Evolutionary conservation across 2,888 invertebrate species (phyloP), one percentile per base, ranked within the genome.

Genomic region (Mesorhabditis sp.): DNA sequence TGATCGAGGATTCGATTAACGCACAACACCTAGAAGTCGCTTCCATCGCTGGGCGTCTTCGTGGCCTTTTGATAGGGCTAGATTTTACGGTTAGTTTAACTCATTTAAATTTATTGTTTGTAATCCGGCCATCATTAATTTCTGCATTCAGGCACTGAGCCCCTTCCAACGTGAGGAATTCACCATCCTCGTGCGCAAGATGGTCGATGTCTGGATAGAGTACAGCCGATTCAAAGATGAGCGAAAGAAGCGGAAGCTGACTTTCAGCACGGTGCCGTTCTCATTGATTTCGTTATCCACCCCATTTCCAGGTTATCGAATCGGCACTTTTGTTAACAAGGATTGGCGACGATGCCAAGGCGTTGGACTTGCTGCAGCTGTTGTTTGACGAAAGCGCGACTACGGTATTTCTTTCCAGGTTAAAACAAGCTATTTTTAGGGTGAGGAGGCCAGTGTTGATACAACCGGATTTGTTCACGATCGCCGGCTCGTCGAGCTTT

Each of bases 161-260:
- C 70, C 72, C 4, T 63, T 62, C 1, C 76, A 80, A 45, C 71
- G 76, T 2, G 79, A 79, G 6, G 72, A 78, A 63, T 81, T 66
- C 73, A 69, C 68, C 4, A 44, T 70, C 4, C 69, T 81, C 3
- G 72, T 81, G 3, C 66, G 70, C 61, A 72, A 74, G 62, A 44
- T 81, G 62, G 77, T 78, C 4, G 72, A 77, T 42, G 72, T 78
- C 28, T 80, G 78, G 80, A 69, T 76, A 10, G 82, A 82, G 68
- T 74, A 77, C 70, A 72, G 76, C 65, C 72, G 74, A 64, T 78
- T 81, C 69, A 76, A 78, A 2, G 73, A 80, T 44, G 73, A 74
- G 28, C 62, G 66, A 15, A 28, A 64, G n/a, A 68, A 73, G 58
- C 43, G 76, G 58, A 28, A 75, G 45, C 79, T 67, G 50, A 50